Conservation (phyloP, 2,888 invertebrate genomes). For the Eupithecia exiguata region DNA sequence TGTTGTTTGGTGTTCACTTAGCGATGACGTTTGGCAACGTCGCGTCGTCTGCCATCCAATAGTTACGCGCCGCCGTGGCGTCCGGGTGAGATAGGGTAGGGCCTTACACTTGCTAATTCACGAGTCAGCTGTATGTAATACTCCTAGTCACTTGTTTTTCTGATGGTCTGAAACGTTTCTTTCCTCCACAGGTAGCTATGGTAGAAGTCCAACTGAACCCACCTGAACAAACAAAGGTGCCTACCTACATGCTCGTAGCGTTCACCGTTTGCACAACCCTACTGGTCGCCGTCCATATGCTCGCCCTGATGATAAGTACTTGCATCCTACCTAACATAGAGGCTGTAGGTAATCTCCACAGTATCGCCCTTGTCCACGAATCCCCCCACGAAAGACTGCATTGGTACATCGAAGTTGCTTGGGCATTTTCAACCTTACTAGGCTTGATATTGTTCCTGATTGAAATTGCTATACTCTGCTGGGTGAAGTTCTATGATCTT, state of each 20-base stretch:
- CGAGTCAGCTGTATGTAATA: no score
- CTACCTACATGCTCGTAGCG: slow-evolving; percentile 92
- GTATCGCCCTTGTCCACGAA: slow-evolving; percentile 92
- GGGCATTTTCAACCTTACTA: slow-evolving; percentile 98
- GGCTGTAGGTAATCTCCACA: slow-evolving; percentile 96
- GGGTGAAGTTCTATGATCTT: slow-evolving; percentile 97
- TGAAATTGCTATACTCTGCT: slow-evolving; percentile 97
- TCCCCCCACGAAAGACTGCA: slow-evolving; percentile 94
- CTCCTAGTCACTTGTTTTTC: background rate
- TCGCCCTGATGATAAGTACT: slow-evolving; percentile 99
- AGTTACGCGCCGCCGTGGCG: no score
- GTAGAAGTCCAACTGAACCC: slow-evolving; percentile 96
- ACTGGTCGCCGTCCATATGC: slow-evolving; percentile 97
- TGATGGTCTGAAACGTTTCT: background rate
- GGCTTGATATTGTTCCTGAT: slow-evolving; percentile 96
- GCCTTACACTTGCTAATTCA: no score
- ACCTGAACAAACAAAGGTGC: slow-evolving; percentile 86
- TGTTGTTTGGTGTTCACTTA: no score
- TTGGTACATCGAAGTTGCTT: slow-evolving; percentile 98
- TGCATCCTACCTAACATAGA: slow-evolving; percentile 99
- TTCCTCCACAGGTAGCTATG: slow-evolving; percentile 86
- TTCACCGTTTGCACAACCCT: slow-evolving; percentile 98
- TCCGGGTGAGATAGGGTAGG: no score
- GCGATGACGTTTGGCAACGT: no score
- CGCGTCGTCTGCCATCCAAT: no score